Evolutionary conservation across 2,113 vertebrate species (phyloP).

Genomic region (Cariama cristata): DNA sequence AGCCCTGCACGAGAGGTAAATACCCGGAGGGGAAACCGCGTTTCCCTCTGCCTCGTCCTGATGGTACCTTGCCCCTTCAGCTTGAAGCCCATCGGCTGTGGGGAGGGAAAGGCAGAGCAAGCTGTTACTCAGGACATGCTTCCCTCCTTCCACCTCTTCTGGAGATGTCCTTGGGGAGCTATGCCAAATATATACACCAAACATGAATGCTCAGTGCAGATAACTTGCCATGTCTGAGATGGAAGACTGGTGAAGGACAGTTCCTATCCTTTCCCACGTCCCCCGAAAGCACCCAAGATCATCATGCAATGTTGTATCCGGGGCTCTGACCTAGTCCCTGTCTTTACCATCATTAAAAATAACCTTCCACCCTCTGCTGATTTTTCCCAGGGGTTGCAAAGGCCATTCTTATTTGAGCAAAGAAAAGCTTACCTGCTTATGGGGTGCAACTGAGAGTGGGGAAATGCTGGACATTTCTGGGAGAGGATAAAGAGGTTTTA

Average conservation of each 20-base stretch:
- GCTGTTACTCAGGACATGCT: not conserved
- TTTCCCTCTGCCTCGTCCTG: not conserved
- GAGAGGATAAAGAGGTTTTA: not conserved
- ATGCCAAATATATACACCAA: fast-evolving
- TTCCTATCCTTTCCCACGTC: not conserved
- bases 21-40: not conserved
- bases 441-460: not conserved
- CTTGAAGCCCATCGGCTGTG: fast-evolving
- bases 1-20: not conserved
- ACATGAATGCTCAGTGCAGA: not conserved
- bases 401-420: not conserved
- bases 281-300: not conserved
- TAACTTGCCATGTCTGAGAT: not conserved
- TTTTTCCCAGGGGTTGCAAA: not conserved
- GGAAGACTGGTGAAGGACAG: not conserved
- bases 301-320: not conserved
- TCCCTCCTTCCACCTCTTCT: not conserved
- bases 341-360: not conserved
- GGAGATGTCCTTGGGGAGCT: not conserved
- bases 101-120: not conserved
- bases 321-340: not conserved
- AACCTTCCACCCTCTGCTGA: not conserved
- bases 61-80: not conserved
- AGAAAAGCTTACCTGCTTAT: not conserved
- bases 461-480: not conserved